phyloP scores from a whole-genome alignment of 2,797 vertebrate genomes.

The Oreochromis mossambicus region DNA sequence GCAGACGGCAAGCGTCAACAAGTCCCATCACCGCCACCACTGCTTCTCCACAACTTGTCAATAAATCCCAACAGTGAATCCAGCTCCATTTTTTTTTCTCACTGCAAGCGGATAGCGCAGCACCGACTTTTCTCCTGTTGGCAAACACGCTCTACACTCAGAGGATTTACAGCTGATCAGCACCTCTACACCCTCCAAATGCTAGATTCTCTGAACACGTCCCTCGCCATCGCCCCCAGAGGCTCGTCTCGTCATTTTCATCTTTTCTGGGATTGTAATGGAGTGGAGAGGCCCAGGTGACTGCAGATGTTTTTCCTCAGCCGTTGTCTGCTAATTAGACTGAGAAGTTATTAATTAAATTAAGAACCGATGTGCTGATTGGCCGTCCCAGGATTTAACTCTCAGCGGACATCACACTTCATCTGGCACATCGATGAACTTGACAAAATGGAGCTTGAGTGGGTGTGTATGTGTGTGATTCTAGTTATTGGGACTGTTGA shows the following conservation, averaged over 20 bases:
- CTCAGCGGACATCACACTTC: constrained; percentile 52
- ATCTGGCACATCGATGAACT: constrained; percentile 51
- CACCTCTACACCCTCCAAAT: constrained; percentile 14
- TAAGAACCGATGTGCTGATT: constrained; percentile 43
- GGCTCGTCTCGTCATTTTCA: constrained; percentile 39
- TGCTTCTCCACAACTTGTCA: constrained; percentile 20
- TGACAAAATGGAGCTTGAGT: constrained; percentile 42
- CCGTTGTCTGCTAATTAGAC: constrained; percentile 62
- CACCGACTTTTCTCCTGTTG: constrained; percentile 7
- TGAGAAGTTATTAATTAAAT: constrained; percentile 73
- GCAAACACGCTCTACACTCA: constrained; percentile 1
- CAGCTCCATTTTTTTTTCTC: not conserved
- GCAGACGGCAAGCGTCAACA: constrained; percentile 36
- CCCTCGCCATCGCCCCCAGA: not conserved
- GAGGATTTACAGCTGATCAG: constrained; percentile 52
- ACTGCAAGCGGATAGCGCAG: not conserved
- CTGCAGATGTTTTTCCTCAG: constrained; percentile 60
- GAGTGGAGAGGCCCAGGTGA: constrained; percentile 54
- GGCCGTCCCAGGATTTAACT: constrained; percentile 26
- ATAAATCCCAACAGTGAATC: constrained; percentile 29
- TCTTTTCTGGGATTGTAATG: constrained; percentile 20
- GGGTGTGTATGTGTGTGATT: constrained; percentile 5
- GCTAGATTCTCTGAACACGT: not conserved
- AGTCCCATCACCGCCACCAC: not conserved
- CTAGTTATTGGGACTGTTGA: not conserved